Evolutionary conservation across 1,140 invertebrate species (phyloP).

Genomic region (Penaeus indicus): DNA sequence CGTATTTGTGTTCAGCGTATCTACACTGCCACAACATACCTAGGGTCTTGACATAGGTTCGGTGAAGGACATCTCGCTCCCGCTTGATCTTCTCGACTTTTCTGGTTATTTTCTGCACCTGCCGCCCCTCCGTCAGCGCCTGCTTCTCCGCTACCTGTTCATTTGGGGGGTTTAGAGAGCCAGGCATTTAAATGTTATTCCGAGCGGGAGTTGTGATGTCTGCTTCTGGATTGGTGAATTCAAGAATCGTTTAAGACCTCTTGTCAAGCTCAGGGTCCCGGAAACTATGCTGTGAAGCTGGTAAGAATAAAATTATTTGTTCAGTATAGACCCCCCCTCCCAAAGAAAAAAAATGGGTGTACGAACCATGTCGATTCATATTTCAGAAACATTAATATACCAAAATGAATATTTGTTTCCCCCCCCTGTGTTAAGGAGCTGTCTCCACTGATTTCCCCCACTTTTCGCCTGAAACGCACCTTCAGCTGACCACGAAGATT

Average conservation of each 20-base stretch:
- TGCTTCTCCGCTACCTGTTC: slow-evolving; percentile 50
- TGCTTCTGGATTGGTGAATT: background rate
- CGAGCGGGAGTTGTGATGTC: background rate
- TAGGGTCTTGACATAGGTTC: slow-evolving; percentile 49
- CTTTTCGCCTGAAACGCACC: background rate
- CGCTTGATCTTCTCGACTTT: slow-evolving; percentile 49
- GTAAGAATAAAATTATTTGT: too few relatives aligned
- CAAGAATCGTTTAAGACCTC: too few relatives aligned
- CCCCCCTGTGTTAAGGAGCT: too few relatives aligned
- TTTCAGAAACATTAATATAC: too few relatives aligned
- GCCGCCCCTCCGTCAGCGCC: slow-evolving; percentile 40
- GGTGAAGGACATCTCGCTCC: slow-evolving; percentile 53
- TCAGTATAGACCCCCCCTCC: background rate
- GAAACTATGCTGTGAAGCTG: too few relatives aligned
- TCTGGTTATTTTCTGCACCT: slow-evolving; percentile 23
- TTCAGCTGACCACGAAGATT: slow-evolving; percentile 52
- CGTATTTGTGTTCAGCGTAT: too few relatives aligned
- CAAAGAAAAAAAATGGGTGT: background rate
- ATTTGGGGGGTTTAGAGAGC: background rate
- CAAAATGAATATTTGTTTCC: too few relatives aligned
- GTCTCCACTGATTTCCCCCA: too few relatives aligned
- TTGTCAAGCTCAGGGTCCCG: too few relatives aligned
- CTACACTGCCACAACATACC: slow-evolving; percentile 3
- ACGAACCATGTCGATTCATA: background rate
- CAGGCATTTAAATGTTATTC: background rate